Percentiles rank a stretch among this genome's conserved stretches.
Conservation (phyloP, 2,888 invertebrate species). For the Polymixis lichenea region DNA sequence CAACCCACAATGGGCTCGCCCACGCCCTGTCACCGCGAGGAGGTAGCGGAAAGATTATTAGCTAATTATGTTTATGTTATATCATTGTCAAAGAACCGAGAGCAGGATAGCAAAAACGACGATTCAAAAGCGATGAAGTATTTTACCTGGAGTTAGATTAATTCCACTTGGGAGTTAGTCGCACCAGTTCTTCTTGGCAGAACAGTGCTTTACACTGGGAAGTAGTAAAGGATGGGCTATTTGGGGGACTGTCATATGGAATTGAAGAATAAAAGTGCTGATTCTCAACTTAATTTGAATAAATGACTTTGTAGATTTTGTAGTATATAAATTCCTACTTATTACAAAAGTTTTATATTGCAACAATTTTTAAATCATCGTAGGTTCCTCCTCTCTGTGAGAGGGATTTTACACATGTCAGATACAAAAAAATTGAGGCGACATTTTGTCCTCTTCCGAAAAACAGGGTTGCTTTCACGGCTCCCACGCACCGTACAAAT, state of each 20-base stretch:
- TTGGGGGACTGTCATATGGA: too few relatives aligned
- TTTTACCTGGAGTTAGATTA: background rate
- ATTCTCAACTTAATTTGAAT: too few relatives aligned
- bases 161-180: too few relatives aligned
- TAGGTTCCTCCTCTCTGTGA: too few relatives aligned
- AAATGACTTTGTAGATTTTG: too few relatives aligned
- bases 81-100: background rate
- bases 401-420: too few relatives aligned
- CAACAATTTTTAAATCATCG: background rate
- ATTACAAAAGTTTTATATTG: background rate
- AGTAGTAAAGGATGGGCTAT: too few relatives aligned
- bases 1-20: too few relatives aligned
- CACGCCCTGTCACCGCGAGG: fast-evolving
- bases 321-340: too few relatives aligned
- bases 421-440: background rate
- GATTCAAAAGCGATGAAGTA: background rate
- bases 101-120: background rate
- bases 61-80: background rate
- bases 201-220: too few relatives aligned
- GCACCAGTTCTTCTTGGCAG: too few relatives aligned
- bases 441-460: background rate
- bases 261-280: too few relatives aligned
- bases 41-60: background rate
- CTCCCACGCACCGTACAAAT: background rate
- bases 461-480: background rate